Evolutionary conservation across 1,140 invertebrate species (phyloP), one percentile per base, ranked within the genome.

Genomic region (Cyphomyrmex costatus): DNA sequence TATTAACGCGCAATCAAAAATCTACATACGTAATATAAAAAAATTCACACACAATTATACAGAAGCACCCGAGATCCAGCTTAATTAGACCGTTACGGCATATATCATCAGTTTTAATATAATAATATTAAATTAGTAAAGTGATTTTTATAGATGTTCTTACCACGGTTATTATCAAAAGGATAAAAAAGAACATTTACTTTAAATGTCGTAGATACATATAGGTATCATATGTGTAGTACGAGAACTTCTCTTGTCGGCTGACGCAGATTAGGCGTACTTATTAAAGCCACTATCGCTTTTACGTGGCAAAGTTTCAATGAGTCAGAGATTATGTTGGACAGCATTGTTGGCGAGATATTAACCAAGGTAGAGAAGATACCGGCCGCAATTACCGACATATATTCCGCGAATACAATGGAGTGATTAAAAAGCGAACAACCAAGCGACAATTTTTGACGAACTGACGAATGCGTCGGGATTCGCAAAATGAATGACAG

Each of bases 291-390:
- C 77, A 90, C 83, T 90, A 91, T 89, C 89, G 91, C 92, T 90
- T 91, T 92, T 91, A 82, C 90, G 61, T 87, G 89, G 90, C 89
- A 56, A 92, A 93, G 91, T 93, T 93, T 93, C 90, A 93, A 93
- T 92, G 93, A 93, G 92, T 93, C 91, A 70, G 92, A 93, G 91
- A 93, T 93, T 93, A 93, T 89, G 56, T 10, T 78, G 70, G 70
- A 84, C 70, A 88, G 89, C 86, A 68, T 27, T 78, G 87, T 78
- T 79, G 85, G 82, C 87, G 78, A 78, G 89, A 90, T 90, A 90
- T 90, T 90, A 90, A 90, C 78, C 74, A 58, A 33, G 53, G 46
- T 70, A 60, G 60, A 70, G 65, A 61, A 58, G 74, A 87, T 76
- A 68, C 61, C 63, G 53, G 4, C 27, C 73, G 88, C 85, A 80